Evolutionary conservation across 2,888 invertebrate genomes (phyloP).

Genomic region (Apamea monoglypha): DNA sequence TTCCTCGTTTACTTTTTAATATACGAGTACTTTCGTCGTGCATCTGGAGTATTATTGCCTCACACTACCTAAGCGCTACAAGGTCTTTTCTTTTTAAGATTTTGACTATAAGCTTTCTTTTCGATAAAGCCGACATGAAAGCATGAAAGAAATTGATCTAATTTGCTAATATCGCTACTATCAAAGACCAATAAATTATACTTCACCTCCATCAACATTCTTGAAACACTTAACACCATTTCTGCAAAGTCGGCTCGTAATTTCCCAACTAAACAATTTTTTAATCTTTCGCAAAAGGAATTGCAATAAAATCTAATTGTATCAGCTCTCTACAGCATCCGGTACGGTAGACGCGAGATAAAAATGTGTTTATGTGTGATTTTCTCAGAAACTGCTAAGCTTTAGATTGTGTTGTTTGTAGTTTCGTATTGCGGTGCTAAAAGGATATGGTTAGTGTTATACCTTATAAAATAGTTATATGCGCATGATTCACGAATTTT

Average conservation of each 20-base stretch:
- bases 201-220: constrained; percentile 15
- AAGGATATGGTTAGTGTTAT: constrained; percentile 12
- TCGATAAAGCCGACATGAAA: too few relatives aligned
- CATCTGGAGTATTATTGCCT: too few relatives aligned
- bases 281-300: constrained; percentile 30
- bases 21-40: too few relatives aligned
- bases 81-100: too few relatives aligned
- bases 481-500: constrained; percentile 8
- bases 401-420: constrained; percentile 47
- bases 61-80: too few relatives aligned
- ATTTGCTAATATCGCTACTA: too few relatives aligned
- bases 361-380: constrained; percentile 55
- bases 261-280: constrained; percentile 3
- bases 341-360: constrained; percentile 45
- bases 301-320: constrained; percentile 58
- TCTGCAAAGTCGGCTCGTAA: constrained; percentile 5
- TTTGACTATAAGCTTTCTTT: too few relatives aligned
- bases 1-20: too few relatives aligned
- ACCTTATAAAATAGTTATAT: neutral
- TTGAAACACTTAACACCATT: constrained; percentile 27
- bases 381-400: constrained; percentile 59
- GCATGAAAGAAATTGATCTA: too few relatives aligned
- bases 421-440: constrained; percentile 44
- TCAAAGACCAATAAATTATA: constrained; percentile 18
- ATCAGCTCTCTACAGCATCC: constrained; percentile 56